Percentiles rank a stretch among this genome's conserved stretches.
Conservation (phyloP, 2,888 invertebrate genomes). For the Tenthredo notha region DNA sequence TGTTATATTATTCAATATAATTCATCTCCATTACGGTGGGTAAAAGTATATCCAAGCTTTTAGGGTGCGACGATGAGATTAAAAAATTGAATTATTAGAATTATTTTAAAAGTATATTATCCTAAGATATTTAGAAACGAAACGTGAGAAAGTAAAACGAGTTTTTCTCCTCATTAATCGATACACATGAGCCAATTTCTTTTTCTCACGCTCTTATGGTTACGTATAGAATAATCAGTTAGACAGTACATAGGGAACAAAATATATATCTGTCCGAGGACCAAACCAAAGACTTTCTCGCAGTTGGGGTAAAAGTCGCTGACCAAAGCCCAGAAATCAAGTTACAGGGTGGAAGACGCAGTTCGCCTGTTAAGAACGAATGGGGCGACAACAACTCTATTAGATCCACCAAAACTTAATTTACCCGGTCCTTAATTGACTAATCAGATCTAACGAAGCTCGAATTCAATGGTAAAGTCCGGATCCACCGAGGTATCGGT, state of each 20-base stretch:
- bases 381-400: constrained; percentile 49
- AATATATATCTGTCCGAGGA: not conserved
- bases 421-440: constrained; percentile 35
- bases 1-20: constrained; percentile 3
- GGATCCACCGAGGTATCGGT: constrained; percentile 19
- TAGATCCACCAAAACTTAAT: constrained; percentile 43
- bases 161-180: no score
- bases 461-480: constrained; percentile 9
- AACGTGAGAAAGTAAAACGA: not conserved
- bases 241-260: not conserved
- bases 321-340: constrained; percentile 36
- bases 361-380: constrained; percentile 41
- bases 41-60: not conserved
- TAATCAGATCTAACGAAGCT: constrained; percentile 34
- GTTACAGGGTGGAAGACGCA: constrained; percentile 20
- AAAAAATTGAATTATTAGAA: not conserved
- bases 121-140: not conserved
- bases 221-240: constrained; percentile 6
- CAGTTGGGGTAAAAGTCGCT: constrained; percentile 20
- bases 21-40: not conserved
- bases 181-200: not conserved
- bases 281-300: not conserved
- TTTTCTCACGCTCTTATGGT: not conserved
- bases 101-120: not conserved
- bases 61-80: constrained; percentile 1